Percentiles rank a stretch among this genome's conserved stretches.
These are phyloP conservation scores for Amazonetta brasiliensis DNA, from an alignment of 2,797 vertebrate species.

Conservation along the genomic window DNA sequence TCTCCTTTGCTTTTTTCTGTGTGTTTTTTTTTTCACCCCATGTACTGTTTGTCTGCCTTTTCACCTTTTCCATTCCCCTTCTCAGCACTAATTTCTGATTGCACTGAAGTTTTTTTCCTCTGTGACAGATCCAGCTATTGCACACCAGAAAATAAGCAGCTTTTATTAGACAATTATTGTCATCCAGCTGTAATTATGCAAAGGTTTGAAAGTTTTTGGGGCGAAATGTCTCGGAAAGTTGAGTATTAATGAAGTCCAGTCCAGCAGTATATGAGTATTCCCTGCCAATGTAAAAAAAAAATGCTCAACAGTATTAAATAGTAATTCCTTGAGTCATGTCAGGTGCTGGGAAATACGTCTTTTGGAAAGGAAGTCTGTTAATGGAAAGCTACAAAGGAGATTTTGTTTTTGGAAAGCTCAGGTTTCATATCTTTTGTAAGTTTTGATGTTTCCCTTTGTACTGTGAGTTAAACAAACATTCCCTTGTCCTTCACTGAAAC, in stretches of 20 bases:
- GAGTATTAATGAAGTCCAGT: background rate
- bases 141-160: background rate
- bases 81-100: background rate
- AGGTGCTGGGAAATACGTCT: background rate
- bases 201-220: fast-evolving
- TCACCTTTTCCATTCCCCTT: background rate
- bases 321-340: background rate
- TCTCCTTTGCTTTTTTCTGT: background rate
- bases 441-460: slow-evolving; percentile 35
- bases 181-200: background rate
- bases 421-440: background rate
- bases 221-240: background rate
- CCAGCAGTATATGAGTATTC: background rate
- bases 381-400: background rate
- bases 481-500: slow-evolving; percentile 30
- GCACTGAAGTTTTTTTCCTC: background rate
- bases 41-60: background rate
- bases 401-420: background rate
- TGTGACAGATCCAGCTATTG: background rate
- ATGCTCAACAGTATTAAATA: background rate
- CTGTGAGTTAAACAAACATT: slow-evolving; percentile 53
- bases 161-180: background rate
- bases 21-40: too few species aligned
- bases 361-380: background rate
- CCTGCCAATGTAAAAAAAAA: background rate